These are phyloP conservation scores for pig (Sus scrofa) DNA, from an alignment of 2,113 vertebrate species.

Conservation along the genomic window T2T-Sscrofa CM000812.6:63486001-63486500, in stretches of 20 bases:
- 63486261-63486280: not conserved
- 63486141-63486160: not conserved
- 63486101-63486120: not conserved
- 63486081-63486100: not conserved
- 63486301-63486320: not conserved
- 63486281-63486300: not conserved
- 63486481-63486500: not conserved
- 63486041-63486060: not conserved
- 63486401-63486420: not conserved
- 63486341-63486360: not conserved
- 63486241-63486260: not conserved
- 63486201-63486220: not conserved
- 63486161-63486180: not conserved
- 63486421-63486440: not conserved
- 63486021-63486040: not conserved
- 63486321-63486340: not conserved
- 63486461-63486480: constrained; percentile 2
- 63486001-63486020: not conserved
- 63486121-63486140: not conserved
- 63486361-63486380: not conserved
- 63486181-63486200: not conserved
- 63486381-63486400: not conserved
- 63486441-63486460: not conserved
- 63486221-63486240: not conserved
- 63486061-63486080: not conserved